These are phyloP conservation scores for Brachyhypopomus gauderio DNA, from an alignment of 2,113 vertebrate genomes.

Conservation along the genomic window DNA sequence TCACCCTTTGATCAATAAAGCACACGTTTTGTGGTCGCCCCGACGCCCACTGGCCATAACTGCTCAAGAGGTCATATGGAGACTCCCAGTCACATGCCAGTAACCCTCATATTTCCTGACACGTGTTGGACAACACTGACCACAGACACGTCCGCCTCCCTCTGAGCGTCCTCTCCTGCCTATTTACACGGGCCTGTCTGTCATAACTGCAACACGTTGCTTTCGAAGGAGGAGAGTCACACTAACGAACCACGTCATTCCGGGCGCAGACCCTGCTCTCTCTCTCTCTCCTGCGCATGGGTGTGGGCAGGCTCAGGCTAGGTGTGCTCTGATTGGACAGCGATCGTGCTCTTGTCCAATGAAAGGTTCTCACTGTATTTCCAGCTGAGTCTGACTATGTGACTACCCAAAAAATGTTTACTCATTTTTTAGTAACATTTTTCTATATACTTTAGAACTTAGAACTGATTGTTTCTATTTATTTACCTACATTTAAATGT, in stretches of 20 bases:
- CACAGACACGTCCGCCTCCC: slow-evolving; percentile 66
- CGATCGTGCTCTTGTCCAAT: neutral
- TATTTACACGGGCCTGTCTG: slow-evolving; percentile 69
- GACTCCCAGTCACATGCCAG: slow-evolving; percentile 53
- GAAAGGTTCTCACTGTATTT: neutral
- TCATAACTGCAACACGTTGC: slow-evolving; percentile 48
- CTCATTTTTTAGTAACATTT: neutral
- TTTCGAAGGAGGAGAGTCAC: slow-evolving; percentile 62
- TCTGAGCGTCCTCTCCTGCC: slow-evolving; percentile 67
- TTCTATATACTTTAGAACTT: no score
- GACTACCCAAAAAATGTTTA: neutral
- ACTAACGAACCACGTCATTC: slow-evolving; percentile 46
- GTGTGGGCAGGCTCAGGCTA: neutral
- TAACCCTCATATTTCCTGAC: slow-evolving; percentile 69
- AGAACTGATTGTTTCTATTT: no score
- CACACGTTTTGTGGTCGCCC: slow-evolving; percentile 64
- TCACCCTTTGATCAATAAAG: slow-evolving; percentile 73
- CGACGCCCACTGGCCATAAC: slow-evolving; percentile 57
- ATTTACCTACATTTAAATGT: no score
- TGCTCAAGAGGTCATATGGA: slow-evolving; percentile 71
- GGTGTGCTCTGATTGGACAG: neutral
- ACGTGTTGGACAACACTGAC: slow-evolving; percentile 72
- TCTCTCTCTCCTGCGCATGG: no score
- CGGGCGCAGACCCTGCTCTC: slow-evolving; percentile 50
- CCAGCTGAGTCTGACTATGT: neutral